A percentile compares a stretch with the other conserved stretches of the same genome.
These are phyloP conservation scores for Gryllus bimaculatus DNA, from an alignment of 1,140 invertebrate species.

Conservation along the genomic window DNA sequence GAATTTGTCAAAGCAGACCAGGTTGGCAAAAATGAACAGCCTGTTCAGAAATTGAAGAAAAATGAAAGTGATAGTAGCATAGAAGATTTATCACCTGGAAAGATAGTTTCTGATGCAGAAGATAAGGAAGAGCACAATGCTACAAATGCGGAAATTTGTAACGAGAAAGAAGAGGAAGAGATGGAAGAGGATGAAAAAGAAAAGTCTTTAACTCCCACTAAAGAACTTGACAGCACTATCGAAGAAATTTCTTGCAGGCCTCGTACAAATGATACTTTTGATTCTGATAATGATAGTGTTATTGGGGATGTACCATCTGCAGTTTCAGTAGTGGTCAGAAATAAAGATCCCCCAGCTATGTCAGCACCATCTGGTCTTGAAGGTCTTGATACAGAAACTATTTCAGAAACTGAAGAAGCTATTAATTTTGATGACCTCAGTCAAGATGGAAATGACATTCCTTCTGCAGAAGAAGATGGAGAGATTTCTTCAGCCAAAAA, in stretches of 20 bases:
- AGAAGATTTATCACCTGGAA: conserved; percentile 13
- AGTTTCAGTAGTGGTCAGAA: conserved; percentile 24
- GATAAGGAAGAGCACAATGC: background rate
- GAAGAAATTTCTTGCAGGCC: no score
- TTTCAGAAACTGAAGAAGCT: conserved; percentile 45
- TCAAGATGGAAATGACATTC: conserved; percentile 9
- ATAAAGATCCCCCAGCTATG: conserved; percentile 13
- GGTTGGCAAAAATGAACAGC: background rate
- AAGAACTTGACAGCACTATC: no score
- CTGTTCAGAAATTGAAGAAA: conserved; percentile 14
- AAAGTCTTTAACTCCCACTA: no score
- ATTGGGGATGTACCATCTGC: conserved; percentile 24
- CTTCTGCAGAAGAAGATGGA: conserved; percentile 23
- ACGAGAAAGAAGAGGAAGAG: conserved; percentile 16
- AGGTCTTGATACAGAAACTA: conserved; percentile 58
- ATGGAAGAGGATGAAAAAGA: conserved; percentile 22
- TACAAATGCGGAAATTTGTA: no score
- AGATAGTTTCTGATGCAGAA: conserved; percentile 16
- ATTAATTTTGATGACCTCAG: conserved; percentile 21
- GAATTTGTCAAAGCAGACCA: background rate
- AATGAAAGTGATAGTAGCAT: conserved; percentile 8
- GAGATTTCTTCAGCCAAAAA: conserved; percentile 24
- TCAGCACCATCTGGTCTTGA: conserved; percentile 37
- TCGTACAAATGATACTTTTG: conserved; percentile 9
- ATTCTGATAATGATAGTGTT: conserved; percentile 25